phyloP scores from a whole-genome alignment of 2,113 vertebrate species.

The Nesoenas mayeri region DNA sequence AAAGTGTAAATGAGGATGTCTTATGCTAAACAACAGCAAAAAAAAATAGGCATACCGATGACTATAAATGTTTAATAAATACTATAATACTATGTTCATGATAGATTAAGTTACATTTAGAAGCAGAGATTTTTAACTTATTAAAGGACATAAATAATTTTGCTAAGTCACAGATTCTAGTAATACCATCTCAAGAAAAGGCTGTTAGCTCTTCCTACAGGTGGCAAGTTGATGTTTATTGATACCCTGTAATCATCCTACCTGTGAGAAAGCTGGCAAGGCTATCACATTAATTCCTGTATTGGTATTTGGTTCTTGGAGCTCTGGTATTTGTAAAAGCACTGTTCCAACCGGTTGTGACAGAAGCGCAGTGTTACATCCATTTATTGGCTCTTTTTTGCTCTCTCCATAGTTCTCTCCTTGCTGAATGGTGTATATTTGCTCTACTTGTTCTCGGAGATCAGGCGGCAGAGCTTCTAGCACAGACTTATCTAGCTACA shows the following conservation, averaged over 20 bases:
- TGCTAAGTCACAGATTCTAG: not conserved
- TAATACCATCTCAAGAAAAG: not conserved
- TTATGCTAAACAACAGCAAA: not conserved
- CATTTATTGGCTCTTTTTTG: conserved; percentile 73
- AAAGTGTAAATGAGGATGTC: not conserved
- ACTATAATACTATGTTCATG: not conserved
- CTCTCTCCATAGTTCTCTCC: conserved; percentile 49
- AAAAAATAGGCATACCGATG: not conserved
- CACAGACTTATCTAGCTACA: conserved; percentile 91
- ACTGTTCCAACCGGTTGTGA: conserved; percentile 79
- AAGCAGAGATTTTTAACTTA: not conserved
- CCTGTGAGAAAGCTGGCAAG: conserved; percentile 94
- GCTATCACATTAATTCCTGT: conserved; percentile 86
- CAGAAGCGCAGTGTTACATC: conserved; percentile 57
- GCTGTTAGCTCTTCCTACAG: not conserved
- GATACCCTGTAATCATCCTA: conserved; percentile 32
- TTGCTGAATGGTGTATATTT: conserved; percentile 76
- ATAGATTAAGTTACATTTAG: not conserved
- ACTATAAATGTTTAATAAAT: not conserved
- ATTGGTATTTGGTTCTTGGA: conserved; percentile 77
- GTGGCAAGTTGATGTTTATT: not conserved
- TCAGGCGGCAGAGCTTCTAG: conserved; percentile 90
- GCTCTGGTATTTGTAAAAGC: conserved; percentile 88
- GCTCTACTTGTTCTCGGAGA: conserved; percentile 90
- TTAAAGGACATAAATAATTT: not conserved